Percentiles rank a stretch among this genome's conserved stretches.
Conservation (phyloP, 2,888 invertebrate genomes). For the Pecten maximus region DNA sequence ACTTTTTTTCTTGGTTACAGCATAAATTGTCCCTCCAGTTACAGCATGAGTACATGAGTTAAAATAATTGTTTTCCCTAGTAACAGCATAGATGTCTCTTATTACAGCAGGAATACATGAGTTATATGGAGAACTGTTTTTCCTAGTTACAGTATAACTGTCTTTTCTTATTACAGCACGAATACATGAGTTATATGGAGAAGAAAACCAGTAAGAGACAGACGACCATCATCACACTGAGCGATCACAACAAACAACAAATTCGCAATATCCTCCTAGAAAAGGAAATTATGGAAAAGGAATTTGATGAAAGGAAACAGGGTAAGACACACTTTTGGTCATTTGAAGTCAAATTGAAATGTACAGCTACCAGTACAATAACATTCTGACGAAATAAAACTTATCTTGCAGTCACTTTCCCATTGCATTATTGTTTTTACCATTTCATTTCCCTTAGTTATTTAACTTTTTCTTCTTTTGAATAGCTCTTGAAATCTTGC, state of each 20-base stretch:
- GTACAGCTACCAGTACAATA: too few species aligned
- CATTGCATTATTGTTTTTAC: conserved; percentile 14
- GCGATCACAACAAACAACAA: conserved; percentile 82
- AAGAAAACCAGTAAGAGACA: conserved; percentile 82
- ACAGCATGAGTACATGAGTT: neutral
- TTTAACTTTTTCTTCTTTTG: conserved; percentile 42
- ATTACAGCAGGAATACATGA: neutral
- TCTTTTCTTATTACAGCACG: conserved; percentile 75
- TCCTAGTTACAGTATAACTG: neutral
- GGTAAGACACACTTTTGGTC: conserved; percentile 63
- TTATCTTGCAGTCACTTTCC: neutral
- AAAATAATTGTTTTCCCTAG: too few species aligned
- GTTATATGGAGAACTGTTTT: neutral
- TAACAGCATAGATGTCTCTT: neutral
- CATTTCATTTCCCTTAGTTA: too few species aligned
- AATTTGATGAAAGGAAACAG: conserved; percentile 80
- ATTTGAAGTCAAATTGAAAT: too few species aligned
- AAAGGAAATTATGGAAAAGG: conserved; percentile 79
- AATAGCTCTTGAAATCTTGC: conserved; percentile 75
- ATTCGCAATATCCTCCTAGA: conserved; percentile 79
- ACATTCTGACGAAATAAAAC: too few species aligned
- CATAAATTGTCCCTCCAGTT: too few species aligned
- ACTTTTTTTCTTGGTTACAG: neutral
- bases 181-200: conserved; percentile 83
- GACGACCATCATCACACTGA: conserved; percentile 81